Conservation (phyloP, 1,140 invertebrate genomes). For the Bombus pyrosoma region DNA sequence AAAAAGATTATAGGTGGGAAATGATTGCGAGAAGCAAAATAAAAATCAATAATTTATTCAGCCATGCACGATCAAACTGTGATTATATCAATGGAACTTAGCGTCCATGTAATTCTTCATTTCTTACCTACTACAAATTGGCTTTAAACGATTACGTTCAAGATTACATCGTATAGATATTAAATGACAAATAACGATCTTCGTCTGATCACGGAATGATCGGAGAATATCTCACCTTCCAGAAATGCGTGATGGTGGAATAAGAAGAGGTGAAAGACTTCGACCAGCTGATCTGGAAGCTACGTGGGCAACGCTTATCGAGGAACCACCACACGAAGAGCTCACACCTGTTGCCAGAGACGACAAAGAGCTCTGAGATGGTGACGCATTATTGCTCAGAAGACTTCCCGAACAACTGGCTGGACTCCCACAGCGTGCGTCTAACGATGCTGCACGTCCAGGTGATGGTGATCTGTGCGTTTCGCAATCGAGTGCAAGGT, state of each 20-base stretch:
- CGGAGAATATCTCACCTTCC: conserved; percentile 69
- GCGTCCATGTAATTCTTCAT: no score
- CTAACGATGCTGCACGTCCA: conserved; percentile 88
- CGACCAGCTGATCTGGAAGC: conserved; percentile 79
- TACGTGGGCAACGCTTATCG: conserved; percentile 79
- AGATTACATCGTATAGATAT: not conserved
- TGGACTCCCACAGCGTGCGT: conserved; percentile 86
- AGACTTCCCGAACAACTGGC: conserved; percentile 69
- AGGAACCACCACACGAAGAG: conserved; percentile 78
- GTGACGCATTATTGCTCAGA: conserved; percentile 74
- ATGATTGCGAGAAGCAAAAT: not conserved
- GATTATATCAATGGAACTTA: not conserved
- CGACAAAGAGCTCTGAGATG: conserved; percentile 85
- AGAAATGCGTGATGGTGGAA: conserved; percentile 84
- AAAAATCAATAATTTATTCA: not conserved
- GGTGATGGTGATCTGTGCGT: conserved; percentile 87
- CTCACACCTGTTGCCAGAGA: conserved; percentile 83
- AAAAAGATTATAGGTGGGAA: not conserved
- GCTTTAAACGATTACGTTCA: not conserved
- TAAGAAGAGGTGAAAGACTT: conserved; percentile 88
- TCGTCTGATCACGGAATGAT: not conserved
- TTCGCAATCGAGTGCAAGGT: not conserved
- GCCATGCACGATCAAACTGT: not conserved
- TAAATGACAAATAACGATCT: not conserved
- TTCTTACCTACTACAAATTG: not conserved